Evolutionary conservation across 2,888 invertebrate species (phyloP), one percentile per base, ranked within the genome.

Genomic region (Limnephilus rhombicus): DNA sequence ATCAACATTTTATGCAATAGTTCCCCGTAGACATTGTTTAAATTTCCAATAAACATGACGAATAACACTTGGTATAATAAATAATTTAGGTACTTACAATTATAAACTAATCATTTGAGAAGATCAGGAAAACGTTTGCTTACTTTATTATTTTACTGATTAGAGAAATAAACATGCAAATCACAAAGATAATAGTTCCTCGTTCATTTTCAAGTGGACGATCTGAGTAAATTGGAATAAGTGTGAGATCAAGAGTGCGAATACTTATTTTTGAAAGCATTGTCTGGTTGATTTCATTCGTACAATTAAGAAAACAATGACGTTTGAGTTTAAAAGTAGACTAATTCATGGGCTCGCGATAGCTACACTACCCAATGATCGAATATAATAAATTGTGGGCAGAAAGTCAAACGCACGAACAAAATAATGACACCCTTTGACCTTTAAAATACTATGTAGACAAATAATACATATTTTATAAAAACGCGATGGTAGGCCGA

Each of bases 251-350:
- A 68, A 24, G 68, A 68, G 68, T 68, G 68, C 68, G 68, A 68
- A 68, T 68, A 24, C 7, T 68, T 68, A 68, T 68, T 68, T 68
- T 68, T 24, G 24, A 68, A 24, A 68, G 24, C 68, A 68, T 68
- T 68, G 68, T 82, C 34, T 82, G 82, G 34, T 34, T 82, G 82
- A 18, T 87, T 87, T 53, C 68, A 89, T 29, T 89, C 34, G 37
- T 24, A 87, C 18, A 87, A n/a, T 88, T 34, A 12, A 68, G 80
- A 89, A 68, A 80, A 89, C 24, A 89, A 80, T 80, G 80, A 89
- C 88, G 88, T 89, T 34, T 31, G 88, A n/a, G 80, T 80, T 80
- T 89, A 68, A 89, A 89, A 89, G 80, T 37, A 80, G 88, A 89
- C 41, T 34, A 37, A 34, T 80, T n/a, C 34, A 29, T n/a, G 41